Evolutionary conservation across 1,140 invertebrate genomes (phyloP), one percentile per base, ranked within the genome.

Genomic region (Diorhabda elongata): DNA sequence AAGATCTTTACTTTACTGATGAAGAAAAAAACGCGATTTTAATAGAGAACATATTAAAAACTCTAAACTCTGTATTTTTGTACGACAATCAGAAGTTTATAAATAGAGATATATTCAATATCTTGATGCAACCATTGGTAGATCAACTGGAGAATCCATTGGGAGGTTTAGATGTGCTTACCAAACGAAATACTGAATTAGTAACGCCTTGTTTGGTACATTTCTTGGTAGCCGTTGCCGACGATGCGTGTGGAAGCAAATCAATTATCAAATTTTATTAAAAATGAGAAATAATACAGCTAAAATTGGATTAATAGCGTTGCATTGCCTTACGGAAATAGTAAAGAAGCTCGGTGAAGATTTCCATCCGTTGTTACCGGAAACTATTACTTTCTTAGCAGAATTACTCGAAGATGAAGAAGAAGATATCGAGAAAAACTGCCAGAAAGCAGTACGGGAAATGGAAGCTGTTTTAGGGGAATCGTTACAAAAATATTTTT

Each of bases 181-280:
- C 88, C 69, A 78, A 82, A 2, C 83, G 91, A 58, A 85, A 90
- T 0, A 83, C 80, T 44, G 82, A 88, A 26, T 78, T 90, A 7
- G 81, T 97, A 3, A 88, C 89, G 8, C 91, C 91, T 0, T 93
- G 92, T 77, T 85, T 97, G 62, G 88, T 90, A 7, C 88, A 93
- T 69, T 90, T 97, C 72, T 90, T 91, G 8, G 87, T 90, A n/a
- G 90, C 92, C 1, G 87, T 88, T 9, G 88, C 87, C 5, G 95
- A 97, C 76, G 94, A 97, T 78, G 87, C 90, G 0, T 94, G 3
- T 96, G 95, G 89, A 96, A 96, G 78, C 87, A 91, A 73, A 82
- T 97, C 3, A 94, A 96, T 77, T 94, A 95, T 81, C 92, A 96
- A 81, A 88, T 96, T 64, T 82, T 97, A 11, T 82, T 97, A 58